These are phyloP conservation scores for Zoanthus sociatus DNA, from an alignment of 92 coral and sea anemone genomes.

Conservation along the genomic window DNA sequence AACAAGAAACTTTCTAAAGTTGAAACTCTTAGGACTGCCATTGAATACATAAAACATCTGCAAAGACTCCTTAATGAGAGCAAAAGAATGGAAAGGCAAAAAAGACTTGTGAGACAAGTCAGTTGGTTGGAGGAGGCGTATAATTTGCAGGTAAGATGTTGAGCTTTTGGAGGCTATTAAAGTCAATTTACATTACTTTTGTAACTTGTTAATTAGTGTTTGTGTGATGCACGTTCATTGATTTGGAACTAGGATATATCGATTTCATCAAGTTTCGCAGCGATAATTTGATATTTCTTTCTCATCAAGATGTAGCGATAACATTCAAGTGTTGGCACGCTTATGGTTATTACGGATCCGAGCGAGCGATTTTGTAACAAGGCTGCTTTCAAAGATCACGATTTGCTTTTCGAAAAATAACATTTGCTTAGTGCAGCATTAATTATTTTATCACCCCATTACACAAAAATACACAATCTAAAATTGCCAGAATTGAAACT, in stretches of 20 bases:
- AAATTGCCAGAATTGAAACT: background rate
- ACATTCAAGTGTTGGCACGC: conserved; percentile 44
- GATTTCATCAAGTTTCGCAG: conserved; percentile 22
- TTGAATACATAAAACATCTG: conserved; percentile 88
- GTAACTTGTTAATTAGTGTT: conserved; percentile 42
- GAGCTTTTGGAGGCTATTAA: background rate
- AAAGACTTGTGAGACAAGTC: conserved; percentile 74
- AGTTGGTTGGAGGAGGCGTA: conserved; percentile 75
- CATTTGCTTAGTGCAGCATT: conserved; percentile 59
- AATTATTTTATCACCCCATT: conserved; percentile 57
- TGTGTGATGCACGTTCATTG: conserved; percentile 12
- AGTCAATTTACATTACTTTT: conserved; percentile 13
- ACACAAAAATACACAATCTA: conserved; percentile 36
- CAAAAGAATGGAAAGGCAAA: conserved; percentile 76
- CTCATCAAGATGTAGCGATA: conserved; percentile 48
- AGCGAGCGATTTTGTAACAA: conserved; percentile 39
- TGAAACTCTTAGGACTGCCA: conserved; percentile 90
- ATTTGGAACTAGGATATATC: background rate
- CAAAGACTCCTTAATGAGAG: conserved; percentile 90
- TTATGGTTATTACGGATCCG: conserved; percentile 7
- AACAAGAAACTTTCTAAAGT: conserved; percentile 97
- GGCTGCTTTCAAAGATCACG: conserved; percentile 59
- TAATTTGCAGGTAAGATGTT: conserved; percentile 63
- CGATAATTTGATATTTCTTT: conserved; percentile 27
- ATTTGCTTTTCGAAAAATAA: conserved; percentile 68